Evolutionary conservation across 2,888 invertebrate genomes (phyloP).

Genomic region (Metacarcinus magister): DNA sequence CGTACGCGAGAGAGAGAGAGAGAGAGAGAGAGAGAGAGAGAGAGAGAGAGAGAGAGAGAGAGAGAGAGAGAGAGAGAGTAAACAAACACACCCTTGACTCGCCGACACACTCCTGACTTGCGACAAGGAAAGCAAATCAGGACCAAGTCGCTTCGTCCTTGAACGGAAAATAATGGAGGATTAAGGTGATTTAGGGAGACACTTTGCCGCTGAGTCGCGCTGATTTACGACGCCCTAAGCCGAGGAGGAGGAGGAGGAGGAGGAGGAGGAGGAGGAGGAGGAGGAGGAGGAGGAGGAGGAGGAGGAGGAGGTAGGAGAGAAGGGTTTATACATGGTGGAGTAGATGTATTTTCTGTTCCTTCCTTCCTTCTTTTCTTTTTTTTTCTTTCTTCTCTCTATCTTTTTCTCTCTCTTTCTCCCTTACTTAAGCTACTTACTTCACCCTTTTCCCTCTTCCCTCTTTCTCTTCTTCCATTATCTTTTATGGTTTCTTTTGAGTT

Average conservation of each 20-base stretch:
- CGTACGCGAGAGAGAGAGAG: background rate
- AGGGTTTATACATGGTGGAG: too few relatives aligned
- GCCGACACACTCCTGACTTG: background rate
- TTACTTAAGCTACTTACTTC: background rate
- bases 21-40: background rate
- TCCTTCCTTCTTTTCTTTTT: background rate
- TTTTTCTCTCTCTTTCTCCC: background rate
- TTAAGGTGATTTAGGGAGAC: slow-evolving; percentile 10
- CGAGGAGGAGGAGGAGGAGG: background rate
- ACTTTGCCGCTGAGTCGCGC: background rate
- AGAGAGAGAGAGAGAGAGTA: slow-evolving; percentile 29
- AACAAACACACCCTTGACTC: background rate
- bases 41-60: background rate
- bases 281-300: slow-evolving; percentile 30
- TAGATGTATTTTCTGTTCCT: background rate
- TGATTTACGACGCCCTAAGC: background rate
- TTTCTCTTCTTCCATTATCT: background rate
- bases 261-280: background rate
- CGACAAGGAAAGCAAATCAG: background rate
- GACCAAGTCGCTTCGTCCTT: background rate
- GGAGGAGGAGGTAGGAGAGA: background rate
- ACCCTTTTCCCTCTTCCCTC: background rate
- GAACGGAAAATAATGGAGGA: slow-evolving; percentile 22
- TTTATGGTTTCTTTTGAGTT: background rate
- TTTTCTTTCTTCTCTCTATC: background rate